Percentiles rank a stretch among this genome's conserved stretches.
These are phyloP conservation scores for Margaritifera margaritifera DNA, from an alignment of 2,888 invertebrate species.

Conservation along the genomic window DNA sequence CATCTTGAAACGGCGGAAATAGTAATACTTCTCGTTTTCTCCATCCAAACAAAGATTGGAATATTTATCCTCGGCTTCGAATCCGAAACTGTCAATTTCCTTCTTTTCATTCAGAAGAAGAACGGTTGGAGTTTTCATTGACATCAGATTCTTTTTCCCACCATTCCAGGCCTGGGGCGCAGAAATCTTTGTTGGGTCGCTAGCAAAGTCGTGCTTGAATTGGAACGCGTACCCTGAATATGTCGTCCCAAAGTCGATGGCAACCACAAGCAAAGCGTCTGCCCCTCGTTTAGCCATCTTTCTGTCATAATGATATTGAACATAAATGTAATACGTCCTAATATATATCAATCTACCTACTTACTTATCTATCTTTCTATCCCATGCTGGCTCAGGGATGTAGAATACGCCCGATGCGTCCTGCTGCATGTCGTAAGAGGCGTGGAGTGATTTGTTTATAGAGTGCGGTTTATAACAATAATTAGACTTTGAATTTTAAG, in stretches of 20 bases:
- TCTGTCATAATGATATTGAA: too few relatives aligned
- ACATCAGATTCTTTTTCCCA: conserved; percentile 18
- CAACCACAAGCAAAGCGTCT: conserved; percentile 1
- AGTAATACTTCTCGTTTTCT: conserved; percentile 20
- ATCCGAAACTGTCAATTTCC: conserved; percentile 24
- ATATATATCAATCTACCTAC: too few relatives aligned
- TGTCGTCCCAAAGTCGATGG: neutral
- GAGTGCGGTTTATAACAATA: too few relatives aligned
- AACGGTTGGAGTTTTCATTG: conserved; percentile 29
- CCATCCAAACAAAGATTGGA: conserved; percentile 14
- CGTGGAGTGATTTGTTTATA: too few relatives aligned
- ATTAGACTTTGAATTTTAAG: too few relatives aligned
- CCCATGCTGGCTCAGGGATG: too few relatives aligned
- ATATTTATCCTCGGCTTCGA: conserved; percentile 24
- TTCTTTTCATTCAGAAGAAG: conserved; percentile 14
- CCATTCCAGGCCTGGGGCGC: conserved; percentile 18
- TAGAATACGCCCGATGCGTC: too few relatives aligned
- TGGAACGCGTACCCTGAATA: conserved; percentile 12
- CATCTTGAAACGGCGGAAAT: conserved; percentile 26
- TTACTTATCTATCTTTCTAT: too few relatives aligned
- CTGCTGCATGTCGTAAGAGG: too few relatives aligned
- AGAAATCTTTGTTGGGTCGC: conserved; percentile 9
- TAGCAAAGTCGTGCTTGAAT: conserved; percentile 13
- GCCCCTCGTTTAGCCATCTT: neutral
- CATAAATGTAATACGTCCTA: too few relatives aligned